Percentiles rank a stretch among this genome's conserved stretches.
Conservation (phyloP, 2,113 vertebrate species). For the Corvus hawaiiensis region DNA sequence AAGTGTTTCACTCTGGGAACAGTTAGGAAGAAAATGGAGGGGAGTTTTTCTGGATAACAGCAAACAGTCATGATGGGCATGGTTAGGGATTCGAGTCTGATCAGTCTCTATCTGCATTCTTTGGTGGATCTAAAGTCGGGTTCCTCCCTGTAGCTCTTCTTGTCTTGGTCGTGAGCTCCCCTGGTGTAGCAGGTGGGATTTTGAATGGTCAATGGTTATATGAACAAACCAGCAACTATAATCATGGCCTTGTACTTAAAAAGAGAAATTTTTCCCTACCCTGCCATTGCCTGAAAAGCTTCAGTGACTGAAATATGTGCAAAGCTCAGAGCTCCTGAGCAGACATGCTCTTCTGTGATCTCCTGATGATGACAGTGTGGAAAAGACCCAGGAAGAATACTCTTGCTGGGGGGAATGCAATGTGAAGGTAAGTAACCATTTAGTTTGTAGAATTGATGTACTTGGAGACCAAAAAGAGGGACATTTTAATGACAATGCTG, state of each 20-base stretch:
- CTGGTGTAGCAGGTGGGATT: neutral
- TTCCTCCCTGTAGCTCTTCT: neutral
- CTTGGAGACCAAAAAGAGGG: neutral
- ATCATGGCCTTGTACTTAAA: neutral
- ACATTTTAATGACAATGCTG: neutral
- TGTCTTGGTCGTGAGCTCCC: neutral
- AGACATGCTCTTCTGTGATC: neutral
- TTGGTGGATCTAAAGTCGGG: neutral
- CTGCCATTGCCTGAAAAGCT: neutral
- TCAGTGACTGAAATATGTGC: neutral
- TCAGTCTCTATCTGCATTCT: neutral
- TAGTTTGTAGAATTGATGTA: neutral
- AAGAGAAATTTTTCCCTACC: neutral
- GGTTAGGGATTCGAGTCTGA: neutral
- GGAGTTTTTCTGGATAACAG: neutral
- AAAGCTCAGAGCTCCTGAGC: neutral
- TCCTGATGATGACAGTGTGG: neutral
- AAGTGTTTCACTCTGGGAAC: neutral
- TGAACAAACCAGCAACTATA: neutral
- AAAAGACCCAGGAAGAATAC: neutral
- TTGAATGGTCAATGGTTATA: neutral
- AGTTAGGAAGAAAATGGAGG: neutral
- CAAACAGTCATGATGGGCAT: fast-evolving
- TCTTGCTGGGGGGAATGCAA: fast-evolving
- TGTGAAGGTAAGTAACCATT: neutral